phyloP scores from a whole-genome alignment of 1,140 invertebrate species.

The Drosophila willistoni region DNA sequence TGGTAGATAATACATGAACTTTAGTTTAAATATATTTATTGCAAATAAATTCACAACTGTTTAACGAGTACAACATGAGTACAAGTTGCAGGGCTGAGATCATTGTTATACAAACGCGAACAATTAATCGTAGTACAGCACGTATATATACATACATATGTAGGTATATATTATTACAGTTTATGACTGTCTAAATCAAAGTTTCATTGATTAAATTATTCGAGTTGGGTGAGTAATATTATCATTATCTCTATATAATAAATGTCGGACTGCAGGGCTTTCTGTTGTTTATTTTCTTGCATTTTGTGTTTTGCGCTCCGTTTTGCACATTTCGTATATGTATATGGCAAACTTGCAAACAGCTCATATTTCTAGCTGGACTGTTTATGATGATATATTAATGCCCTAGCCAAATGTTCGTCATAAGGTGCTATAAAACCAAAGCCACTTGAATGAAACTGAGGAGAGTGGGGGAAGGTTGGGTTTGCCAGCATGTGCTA shows the following conservation, averaged over 20 bases:
- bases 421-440: conserved; percentile 61
- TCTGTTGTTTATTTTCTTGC: neutral
- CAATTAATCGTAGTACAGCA: neutral
- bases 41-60: neutral
- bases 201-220: neutral
- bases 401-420: conserved; percentile 54
- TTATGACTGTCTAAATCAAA: conserved; percentile 8
- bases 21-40: neutral
- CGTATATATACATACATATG: neutral
- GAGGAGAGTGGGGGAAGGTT: neutral
- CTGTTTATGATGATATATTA: conserved; percentile 77
- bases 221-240: neutral
- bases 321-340: conserved; percentile 68
- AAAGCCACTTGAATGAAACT: conserved; percentile 60
- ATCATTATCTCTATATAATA: conserved; percentile 16
- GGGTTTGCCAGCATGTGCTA: neutral
- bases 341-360: conserved; percentile 34
- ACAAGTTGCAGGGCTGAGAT: neutral
- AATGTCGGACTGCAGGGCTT: conserved; percentile 14
- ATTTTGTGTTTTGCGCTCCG: conserved; percentile 37
- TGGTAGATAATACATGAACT: neutral
- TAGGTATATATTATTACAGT: neutral
- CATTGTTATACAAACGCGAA: neutral
- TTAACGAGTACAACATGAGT: neutral
- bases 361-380: conserved; percentile 49